Evolutionary conservation across 2,888 invertebrate genomes (phyloP).

Genomic region (Aleiodes leptofemur): DNA sequence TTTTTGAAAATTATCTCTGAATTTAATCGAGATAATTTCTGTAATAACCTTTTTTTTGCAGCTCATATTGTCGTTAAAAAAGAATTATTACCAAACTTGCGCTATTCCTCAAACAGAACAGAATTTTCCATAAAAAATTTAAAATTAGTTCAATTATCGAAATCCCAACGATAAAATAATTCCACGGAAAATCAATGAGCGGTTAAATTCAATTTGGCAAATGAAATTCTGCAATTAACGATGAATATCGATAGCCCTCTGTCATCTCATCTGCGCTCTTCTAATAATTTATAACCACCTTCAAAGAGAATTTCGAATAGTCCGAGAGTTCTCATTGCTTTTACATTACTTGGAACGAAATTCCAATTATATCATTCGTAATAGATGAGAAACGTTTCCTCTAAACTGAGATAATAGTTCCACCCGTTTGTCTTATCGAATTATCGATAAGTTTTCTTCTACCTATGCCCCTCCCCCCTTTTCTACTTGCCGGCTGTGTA

Average conservation of each 20-base stretch:
- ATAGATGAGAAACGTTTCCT: slow-evolving; percentile 16
- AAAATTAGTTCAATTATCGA: too few species aligned
- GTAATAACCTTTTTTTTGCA: too few species aligned
- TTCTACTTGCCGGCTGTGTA: background rate
- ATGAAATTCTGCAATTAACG: slow-evolving; percentile 29
- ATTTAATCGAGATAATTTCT: too few species aligned
- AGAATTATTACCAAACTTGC: too few species aligned
- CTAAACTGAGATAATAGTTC: slow-evolving; percentile 23
- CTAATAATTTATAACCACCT: slow-evolving; percentile 5
- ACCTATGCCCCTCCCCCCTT: background rate
- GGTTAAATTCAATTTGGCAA: slow-evolving; percentile 14
- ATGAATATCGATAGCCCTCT: slow-evolving; percentile 16
- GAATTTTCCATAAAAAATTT: too few species aligned
- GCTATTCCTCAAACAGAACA: too few species aligned
- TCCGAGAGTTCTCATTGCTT: background rate
- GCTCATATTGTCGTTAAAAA: too few species aligned
- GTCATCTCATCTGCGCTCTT: too few species aligned
- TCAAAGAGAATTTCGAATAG: slow-evolving; percentile 1
- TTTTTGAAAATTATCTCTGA: too few species aligned
- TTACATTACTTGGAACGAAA: background rate
- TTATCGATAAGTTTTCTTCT: slow-evolving; percentile 25
- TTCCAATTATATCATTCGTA: slow-evolving; percentile 32
- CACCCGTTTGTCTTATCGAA: slow-evolving; percentile 13
- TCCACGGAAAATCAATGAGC: background rate
- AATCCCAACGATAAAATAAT: too few species aligned